Percentiles rank a stretch among this genome's conserved stretches.
Conservation (phyloP, 1,140 invertebrate genomes). For the Proales similis region DNA sequence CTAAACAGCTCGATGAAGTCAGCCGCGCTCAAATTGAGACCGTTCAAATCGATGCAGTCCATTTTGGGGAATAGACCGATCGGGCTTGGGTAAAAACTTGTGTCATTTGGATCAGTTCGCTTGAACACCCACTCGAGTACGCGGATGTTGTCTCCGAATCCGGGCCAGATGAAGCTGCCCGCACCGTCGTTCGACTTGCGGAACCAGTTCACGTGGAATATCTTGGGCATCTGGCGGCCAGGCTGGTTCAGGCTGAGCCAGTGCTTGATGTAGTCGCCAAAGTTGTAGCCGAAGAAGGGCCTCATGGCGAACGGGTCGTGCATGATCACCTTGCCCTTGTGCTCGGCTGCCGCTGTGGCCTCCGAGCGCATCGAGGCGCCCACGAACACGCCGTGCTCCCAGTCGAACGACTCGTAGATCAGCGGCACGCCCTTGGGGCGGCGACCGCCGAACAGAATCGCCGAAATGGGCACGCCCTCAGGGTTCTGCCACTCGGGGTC, state of each 20-base stretch:
- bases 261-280: conserved; percentile 85
- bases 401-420: conserved; percentile 81
- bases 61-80: conserved; percentile 45
- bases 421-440: conserved; percentile 82
- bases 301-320: conserved; percentile 98
- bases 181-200: conserved; percentile 61
- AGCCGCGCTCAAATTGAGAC: conserved; percentile 62
- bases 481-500: conserved; percentile 70
- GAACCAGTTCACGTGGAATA: conserved; percentile 99
- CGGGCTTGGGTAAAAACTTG: conserved; percentile 43
- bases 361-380: conserved; percentile 93
- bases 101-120: conserved; percentile 65
- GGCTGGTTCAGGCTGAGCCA: conserved; percentile 76
- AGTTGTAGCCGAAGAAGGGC: conserved; percentile 98
- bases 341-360: conserved; percentile 92
- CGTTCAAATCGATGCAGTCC: conserved; percentile 64
- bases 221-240: conserved; percentile 67
- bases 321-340: conserved; percentile 88
- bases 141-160: conserved; percentile 91
- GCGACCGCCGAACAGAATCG: conserved; percentile 90
- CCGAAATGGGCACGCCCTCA: conserved; percentile 74
- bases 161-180: conserved; percentile 79
- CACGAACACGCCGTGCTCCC: conserved; percentile 92
- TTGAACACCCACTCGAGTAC: conserved; percentile 88
- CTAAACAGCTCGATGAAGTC: conserved; percentile 69